Conservation (phyloP, 64 coral and sea anemone species). For the Montipora capricornis region DNA sequence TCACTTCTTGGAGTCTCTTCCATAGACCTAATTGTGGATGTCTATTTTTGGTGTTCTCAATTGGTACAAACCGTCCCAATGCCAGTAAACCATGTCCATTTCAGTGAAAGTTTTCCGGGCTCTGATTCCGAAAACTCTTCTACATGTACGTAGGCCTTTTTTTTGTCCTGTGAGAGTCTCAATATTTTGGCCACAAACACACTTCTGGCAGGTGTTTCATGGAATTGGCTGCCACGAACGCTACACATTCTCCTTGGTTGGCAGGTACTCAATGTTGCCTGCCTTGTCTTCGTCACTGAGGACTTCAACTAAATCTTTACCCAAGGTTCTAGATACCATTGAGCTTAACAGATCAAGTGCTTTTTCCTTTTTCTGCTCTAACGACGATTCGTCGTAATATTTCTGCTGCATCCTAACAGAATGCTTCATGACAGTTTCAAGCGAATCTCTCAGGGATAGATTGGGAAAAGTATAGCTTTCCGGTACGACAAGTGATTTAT, state of each 20-base stretch:
- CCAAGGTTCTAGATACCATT: background rate
- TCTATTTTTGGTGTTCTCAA: constrained; percentile 10
- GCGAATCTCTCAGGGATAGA: background rate
- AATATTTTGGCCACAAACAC: constrained; percentile 17
- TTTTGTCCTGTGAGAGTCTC: background rate
- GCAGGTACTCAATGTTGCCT: background rate
- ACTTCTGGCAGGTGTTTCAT: background rate
- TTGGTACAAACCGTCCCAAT: constrained; percentile 10
- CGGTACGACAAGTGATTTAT: background rate
- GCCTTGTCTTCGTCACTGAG: background rate
- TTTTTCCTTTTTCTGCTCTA: background rate
- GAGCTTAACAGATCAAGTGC: background rate
- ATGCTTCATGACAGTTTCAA: constrained; percentile 10
- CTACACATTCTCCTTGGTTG: background rate
- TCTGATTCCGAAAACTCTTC: background rate
- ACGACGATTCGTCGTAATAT: constrained; percentile 9
- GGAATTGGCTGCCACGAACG: constrained; percentile 10
- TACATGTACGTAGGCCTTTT: background rate
- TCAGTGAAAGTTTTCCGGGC: background rate
- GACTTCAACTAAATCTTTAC: background rate
- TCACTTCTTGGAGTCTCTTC: too few relatives aligned
- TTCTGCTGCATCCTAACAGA: constrained; percentile 2
- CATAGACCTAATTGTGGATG: background rate
- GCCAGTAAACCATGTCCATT: background rate
- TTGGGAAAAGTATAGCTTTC: background rate